phyloP scores from a whole-genome alignment of 2,797 vertebrate genomes.

The Anisognathus igniventris region DNA sequence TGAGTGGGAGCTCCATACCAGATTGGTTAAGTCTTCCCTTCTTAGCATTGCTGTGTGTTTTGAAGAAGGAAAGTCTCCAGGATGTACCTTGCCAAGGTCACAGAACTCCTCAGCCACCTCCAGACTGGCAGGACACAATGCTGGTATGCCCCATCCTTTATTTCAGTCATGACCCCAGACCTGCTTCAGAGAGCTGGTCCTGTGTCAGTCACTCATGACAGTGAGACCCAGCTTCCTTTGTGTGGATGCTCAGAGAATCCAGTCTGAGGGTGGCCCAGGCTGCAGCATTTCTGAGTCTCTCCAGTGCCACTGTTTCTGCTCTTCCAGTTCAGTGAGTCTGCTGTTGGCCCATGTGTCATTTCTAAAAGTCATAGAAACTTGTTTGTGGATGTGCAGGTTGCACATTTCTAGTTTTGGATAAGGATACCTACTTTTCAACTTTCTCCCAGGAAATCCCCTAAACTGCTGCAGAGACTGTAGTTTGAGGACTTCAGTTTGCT shows the following conservation, averaged over 20 bases:
- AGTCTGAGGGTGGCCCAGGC: accelerated
- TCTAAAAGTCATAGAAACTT: background rate
- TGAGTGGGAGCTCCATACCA: background rate
- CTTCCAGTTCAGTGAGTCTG: background rate
- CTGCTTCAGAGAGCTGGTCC: background rate
- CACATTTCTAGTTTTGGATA: background rate
- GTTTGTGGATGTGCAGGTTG: background rate
- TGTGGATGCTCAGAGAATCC: background rate
- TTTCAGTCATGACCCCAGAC: accelerated
- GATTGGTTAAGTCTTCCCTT: background rate
- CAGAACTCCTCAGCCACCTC: background rate
- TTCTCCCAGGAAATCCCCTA: background rate
- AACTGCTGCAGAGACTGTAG: background rate
- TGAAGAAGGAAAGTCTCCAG: background rate
- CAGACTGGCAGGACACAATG: background rate
- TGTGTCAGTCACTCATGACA: background rate
- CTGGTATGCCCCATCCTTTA: background rate
- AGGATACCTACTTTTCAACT: background rate
- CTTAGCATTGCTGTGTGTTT: background rate
- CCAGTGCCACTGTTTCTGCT: background rate
- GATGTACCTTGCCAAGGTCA: background rate
- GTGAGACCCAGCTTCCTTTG: background rate
- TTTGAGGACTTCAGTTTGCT: background rate
- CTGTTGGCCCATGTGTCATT: accelerated
- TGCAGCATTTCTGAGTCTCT: background rate